A percentile compares a stretch with the other conserved stretches of the same genome.
phyloP scores from a whole-genome alignment of 1,140 invertebrate species.

The Paraescarpia echinospica region DNA sequence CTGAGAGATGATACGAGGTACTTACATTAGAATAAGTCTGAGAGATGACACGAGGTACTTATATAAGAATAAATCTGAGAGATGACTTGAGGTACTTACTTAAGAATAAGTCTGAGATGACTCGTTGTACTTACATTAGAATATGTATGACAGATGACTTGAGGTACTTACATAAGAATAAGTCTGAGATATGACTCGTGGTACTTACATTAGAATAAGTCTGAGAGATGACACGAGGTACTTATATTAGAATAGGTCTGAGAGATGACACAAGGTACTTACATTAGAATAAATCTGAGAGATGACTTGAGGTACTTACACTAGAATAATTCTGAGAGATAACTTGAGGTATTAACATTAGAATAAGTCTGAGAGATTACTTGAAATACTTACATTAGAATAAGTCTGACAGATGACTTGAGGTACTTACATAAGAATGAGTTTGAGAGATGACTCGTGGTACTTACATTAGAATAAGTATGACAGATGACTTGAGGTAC shows the following conservation, averaged over 20 bases:
- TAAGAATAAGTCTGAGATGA: neutral
- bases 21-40: too few relatives aligned
- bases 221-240: too few relatives aligned
- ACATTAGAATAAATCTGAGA: neutral
- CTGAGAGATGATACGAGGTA: conserved; percentile 58
- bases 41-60: too few relatives aligned
- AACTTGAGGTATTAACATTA: neutral
- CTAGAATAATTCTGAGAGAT: neutral
- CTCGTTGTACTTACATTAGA: neutral
- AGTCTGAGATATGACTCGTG: too few relatives aligned
- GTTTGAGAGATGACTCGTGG: neutral
- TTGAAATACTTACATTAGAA: neutral
- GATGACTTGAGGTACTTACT: too few relatives aligned
- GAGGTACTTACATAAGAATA: too few relatives aligned
- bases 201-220: too few relatives aligned
- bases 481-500: neutral
- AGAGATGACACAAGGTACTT: too few relatives aligned
- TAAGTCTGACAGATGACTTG: neutral
- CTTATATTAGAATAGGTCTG: too few relatives aligned
- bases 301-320: neutral
- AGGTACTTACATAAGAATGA: neutral
- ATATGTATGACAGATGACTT: too few relatives aligned
- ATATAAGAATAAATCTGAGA: too few relatives aligned
- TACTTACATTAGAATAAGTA: neutral
- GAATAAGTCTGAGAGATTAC: neutral